Evolutionary conservation across 2,888 invertebrate genomes (phyloP), one percentile per base, ranked within the genome.

Genomic region (Malacosoma neustria): DNA sequence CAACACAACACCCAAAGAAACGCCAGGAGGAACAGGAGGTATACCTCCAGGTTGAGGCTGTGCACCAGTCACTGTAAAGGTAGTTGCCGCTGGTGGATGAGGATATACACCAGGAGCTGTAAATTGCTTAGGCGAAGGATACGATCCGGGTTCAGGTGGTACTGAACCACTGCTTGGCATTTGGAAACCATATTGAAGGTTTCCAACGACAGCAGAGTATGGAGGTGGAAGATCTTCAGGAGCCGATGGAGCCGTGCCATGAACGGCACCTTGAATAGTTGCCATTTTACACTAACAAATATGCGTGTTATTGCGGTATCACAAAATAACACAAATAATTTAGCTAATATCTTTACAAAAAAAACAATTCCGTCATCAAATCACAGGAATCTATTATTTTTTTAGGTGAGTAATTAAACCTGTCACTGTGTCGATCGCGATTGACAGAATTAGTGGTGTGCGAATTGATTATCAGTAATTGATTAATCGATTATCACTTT

Each of bases 221-320:
- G 85, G 84, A 14, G 85, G 85, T 13, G 85, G 85, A 46, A 82
- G 69, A 66, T 85, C 85, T 45, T 74, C 73, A 32, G 73, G 63
- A 30, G 70, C 74, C 38, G 66, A 55, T 39, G 77, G 60, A 33
- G 52, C 54, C 41, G 46, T 44, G 49, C 48, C 61, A 15, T 70
- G 57, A 37, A 7, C 9, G 9, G 22, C 22, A 22, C 61, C 68
- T 53, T 63, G 60, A 46, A 51, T 58, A 46, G 54, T 67, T 40
- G 74, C 66, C 81, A 81, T 81, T 52, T 30, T 34, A 30, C 22
- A 22, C 22, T 7, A 22, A 22, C 22, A 9, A 22, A 9, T 22
- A 0, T 5, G 4, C 5, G 9, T 9, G 5, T 4, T 22, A 22
- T 22, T 3, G 9, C 22, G 5, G 22, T 7, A 22, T 22, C 15